Percentiles rank a stretch among this genome's conserved stretches.
Conservation (phyloP, 2,888 invertebrate species). For the Nebria brevicollis region DNA sequence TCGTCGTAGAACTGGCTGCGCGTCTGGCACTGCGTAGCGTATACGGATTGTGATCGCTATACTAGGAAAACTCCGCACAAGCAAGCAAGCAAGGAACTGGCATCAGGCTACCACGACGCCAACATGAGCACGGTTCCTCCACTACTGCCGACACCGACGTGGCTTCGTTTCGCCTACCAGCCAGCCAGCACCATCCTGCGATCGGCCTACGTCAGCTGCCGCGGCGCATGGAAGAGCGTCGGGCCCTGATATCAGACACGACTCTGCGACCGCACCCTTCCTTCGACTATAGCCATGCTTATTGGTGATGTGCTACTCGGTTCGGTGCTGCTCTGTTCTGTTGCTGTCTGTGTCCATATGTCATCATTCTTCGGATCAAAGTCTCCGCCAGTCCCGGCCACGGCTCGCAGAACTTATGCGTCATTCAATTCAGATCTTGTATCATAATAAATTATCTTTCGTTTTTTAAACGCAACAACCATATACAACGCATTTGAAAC, state of each 20-base stretch:
- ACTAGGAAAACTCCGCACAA: not conserved
- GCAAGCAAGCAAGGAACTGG: not conserved
- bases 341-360: not conserved
- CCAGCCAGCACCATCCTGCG: not conserved
- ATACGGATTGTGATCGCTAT: not conserved
- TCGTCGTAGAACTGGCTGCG: not conserved
- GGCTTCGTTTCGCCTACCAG: not conserved
- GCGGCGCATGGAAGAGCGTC: not conserved
- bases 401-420: not conserved
- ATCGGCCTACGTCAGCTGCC: conserved; percentile 1
- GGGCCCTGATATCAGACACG: not conserved
- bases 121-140: not conserved
- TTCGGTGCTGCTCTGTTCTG: no score
- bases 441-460: not conserved
- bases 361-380: not conserved
- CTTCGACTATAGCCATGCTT: not conserved
- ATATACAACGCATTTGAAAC: not conserved
- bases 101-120: not conserved
- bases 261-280: not conserved
- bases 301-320: no score
- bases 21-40: not conserved
- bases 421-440: not conserved
- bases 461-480: not conserved
- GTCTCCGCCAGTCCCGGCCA: not conserved
- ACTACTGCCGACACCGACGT: not conserved